phyloP scores from a whole-genome alignment of 1,140 invertebrate genomes.

The Popillia japonica region DNA sequence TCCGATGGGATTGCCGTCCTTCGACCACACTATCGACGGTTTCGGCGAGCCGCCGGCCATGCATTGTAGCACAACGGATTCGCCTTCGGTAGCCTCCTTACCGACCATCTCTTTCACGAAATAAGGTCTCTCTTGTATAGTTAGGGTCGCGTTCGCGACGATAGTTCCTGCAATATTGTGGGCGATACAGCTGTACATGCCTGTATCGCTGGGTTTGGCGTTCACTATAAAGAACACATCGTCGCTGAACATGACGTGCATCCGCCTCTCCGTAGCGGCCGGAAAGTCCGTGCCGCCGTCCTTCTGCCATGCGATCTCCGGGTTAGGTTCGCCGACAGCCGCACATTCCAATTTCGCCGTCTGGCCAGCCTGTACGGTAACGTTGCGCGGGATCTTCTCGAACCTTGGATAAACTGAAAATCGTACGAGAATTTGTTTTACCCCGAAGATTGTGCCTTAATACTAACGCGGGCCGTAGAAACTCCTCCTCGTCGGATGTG shows the following conservation, averaged over 20 bases:
- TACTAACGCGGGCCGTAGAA: too few relatives aligned
- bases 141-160: constrained; percentile 87
- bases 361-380: constrained; percentile 83
- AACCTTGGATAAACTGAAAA: constrained; percentile 85
- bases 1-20: constrained; percentile 80
- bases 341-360: constrained; percentile 92
- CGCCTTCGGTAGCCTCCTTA: constrained; percentile 80
- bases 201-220: constrained; percentile 86
- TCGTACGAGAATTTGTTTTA: constrained; percentile 44
- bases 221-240: constrained; percentile 92
- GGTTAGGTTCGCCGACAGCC: constrained; percentile 85
- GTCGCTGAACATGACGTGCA: constrained; percentile 92
- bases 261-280: constrained; percentile 89
- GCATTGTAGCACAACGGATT: constrained; percentile 87
- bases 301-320: constrained; percentile 92
- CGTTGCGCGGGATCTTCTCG: constrained; percentile 83
- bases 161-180: constrained; percentile 88
- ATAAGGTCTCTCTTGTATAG: constrained; percentile 84
- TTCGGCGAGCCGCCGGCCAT: constrained; percentile 85
- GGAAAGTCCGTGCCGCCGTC: constrained; percentile 96
- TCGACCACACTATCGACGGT: constrained; percentile 88
- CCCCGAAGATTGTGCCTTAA: neutral
- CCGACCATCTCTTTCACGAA: constrained; percentile 87
- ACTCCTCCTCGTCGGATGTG: too few relatives aligned
- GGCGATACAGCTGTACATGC: constrained; percentile 93